Base-by-base conservation (phyloP, 2,888 invertebrate species). In the Tenodera sinensis region DNA sequence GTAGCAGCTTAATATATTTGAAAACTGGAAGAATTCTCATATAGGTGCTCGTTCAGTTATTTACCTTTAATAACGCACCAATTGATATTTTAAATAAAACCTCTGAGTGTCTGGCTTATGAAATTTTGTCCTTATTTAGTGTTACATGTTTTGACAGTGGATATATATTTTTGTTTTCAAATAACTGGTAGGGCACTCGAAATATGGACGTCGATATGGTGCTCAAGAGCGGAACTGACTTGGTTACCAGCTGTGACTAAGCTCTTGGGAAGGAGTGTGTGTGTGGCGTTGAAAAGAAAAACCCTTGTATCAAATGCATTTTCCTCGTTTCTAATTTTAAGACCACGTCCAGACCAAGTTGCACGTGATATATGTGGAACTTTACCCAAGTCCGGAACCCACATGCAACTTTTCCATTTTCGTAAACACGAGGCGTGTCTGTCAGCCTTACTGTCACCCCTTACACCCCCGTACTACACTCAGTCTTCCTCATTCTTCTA, bases 341-440 rank as follows among this genome's bases (percentile, higher is more conserved):
- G 54, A 71, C 54, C 54, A 71, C 54, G 54, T 71, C 54, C 54
- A 71, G 54, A 71, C 20, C 54, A 71, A 71, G 20, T 71, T 71
- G 54, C 54, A 71, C 54, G 54, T 71, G 54, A 71, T 71, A 71
- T 71, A 71, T 71, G 54, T 71, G 54, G 54, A 71, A 71, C 54
- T 71, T 71, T 71, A 20, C 54, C 20, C 54, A 71, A 71, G 54
- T 71, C 54, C 20, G 54, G 54, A 71, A 71, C 54, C 54, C 54
- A 71, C 54, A 20, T 71, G 27, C 84, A 84, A 89, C 88, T 89
- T 88, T 87, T 84, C 89, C 88, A 88, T 89, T 89, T 89, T 84
- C 88, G 54, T 89, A 89, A 88, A 88, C 88, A 89, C 47, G 54
- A 42, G 85, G 42, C 54, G 30, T 42, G 54, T 42, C 85, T 85